Conservation (phyloP, 2,113 vertebrate genomes). For the Piprites chloris region DNA sequence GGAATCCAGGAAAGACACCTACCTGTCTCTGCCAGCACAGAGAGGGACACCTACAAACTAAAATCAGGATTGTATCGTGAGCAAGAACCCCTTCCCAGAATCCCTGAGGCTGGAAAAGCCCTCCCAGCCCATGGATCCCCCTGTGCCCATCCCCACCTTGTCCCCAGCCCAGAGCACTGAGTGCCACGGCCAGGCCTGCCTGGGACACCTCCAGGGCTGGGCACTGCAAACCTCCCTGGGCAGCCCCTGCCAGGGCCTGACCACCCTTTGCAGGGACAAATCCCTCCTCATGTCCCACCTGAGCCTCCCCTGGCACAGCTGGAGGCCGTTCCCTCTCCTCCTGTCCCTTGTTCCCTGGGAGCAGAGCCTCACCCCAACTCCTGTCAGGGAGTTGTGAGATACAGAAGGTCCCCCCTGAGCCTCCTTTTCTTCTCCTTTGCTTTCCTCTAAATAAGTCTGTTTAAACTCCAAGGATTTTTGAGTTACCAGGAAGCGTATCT, state of each 20-base stretch:
- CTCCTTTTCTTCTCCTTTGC: not conserved
- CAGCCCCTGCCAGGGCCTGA: not conserved
- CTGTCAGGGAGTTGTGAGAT: not conserved
- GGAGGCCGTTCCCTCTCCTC: not conserved
- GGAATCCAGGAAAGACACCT: not conserved
- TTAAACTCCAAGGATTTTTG: not conserved
- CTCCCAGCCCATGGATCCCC: not conserved
- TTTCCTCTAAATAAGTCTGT: not conserved
- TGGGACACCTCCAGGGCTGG: not conserved
- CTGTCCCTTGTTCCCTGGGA: not conserved
- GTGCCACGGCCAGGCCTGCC: not conserved
- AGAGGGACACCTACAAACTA: rapidly evolving
- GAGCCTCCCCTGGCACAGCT: not conserved
- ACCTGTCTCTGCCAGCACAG: not conserved
- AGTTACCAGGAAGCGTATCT: not conserved
- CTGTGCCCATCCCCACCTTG: not conserved
- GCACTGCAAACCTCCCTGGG: not conserved
- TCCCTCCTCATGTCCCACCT: not conserved
- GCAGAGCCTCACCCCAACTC: not conserved
- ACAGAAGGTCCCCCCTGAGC: not conserved
- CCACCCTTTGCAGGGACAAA: not conserved
- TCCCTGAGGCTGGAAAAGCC: rapidly evolving
- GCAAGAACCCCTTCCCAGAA: rapidly evolving
- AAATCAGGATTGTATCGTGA: rapidly evolving
- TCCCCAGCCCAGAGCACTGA: not conserved